A percentile compares a stretch with the other conserved stretches of the same genome.
phyloP scores from a whole-genome alignment of 1,140 invertebrate genomes.

The Bactericera cockerelli region DNA sequence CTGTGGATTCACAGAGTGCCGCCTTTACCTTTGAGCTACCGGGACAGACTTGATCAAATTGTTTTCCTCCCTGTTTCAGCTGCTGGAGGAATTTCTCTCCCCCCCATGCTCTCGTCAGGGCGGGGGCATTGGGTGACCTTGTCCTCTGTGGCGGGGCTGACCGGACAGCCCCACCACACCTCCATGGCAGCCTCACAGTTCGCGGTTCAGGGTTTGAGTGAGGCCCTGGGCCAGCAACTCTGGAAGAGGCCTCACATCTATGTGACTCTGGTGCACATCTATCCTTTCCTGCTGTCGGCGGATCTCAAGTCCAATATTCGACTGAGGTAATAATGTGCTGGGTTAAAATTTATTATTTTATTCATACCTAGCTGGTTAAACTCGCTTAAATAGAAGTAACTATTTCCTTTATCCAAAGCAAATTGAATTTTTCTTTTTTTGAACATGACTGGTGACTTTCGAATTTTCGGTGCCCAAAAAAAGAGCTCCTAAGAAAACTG shows the following conservation, averaged over 20 bases:
- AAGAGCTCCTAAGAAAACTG: no score
- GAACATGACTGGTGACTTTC: no score
- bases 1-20: no score
- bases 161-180: slow-evolving; percentile 41
- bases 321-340: slow-evolving; percentile 36
- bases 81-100: slow-evolving; percentile 47
- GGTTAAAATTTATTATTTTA: slow-evolving; percentile 1
- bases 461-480: no score
- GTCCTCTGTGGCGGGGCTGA: slow-evolving; percentile 51
- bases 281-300: slow-evolving; percentile 41
- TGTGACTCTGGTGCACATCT: slow-evolving; percentile 41
- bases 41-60: no score
- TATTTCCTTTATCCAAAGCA: neutral
- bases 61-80: slow-evolving; percentile 30
- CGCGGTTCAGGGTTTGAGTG: slow-evolving; percentile 46
- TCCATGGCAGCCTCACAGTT: slow-evolving; percentile 54
- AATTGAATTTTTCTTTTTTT: no score
- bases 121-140: slow-evolving; percentile 51
- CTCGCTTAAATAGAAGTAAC: neutral
- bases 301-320: slow-evolving; percentile 37
- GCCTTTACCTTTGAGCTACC: no score
- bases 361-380: neutral
- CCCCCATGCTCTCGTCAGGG: slow-evolving; percentile 43
- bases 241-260: slow-evolving; percentile 34
- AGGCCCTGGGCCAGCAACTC: slow-evolving; percentile 40